A percentile compares a stretch with the other conserved stretches of the same genome.
These are phyloP conservation scores for Sterrhoptilus dennistouni DNA, from an alignment of 2,113 vertebrate genomes.

Conservation along the genomic window DNA sequence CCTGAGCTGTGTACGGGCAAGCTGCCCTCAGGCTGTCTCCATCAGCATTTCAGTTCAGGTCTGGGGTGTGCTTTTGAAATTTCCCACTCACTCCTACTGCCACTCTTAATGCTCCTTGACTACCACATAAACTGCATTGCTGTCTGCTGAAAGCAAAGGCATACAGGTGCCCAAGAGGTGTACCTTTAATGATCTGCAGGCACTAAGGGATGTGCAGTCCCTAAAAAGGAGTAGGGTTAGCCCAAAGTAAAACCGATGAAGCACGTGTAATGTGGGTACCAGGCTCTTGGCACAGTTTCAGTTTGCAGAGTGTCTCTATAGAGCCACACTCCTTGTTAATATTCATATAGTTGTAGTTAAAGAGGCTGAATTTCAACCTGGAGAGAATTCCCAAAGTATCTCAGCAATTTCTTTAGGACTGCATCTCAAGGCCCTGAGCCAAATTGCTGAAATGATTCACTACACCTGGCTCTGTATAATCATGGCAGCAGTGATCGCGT, in stretches of 20 bases:
- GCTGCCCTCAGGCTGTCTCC: not conserved
- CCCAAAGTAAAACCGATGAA: fast-evolving
- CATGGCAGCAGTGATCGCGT: not conserved
- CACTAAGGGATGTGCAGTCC: not conserved
- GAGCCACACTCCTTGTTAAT: not conserved
- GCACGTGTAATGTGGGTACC: not conserved
- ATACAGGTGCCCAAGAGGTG: not conserved
- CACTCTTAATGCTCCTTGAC: not conserved
- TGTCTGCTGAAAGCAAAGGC: not conserved
- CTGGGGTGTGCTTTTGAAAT: not conserved
- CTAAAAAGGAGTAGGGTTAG: not conserved
- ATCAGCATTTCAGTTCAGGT: not conserved
- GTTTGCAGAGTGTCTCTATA: not conserved
- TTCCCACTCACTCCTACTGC: not conserved
- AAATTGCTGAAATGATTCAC: not conserved
- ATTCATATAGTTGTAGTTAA: not conserved
- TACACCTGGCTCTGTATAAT: not conserved
- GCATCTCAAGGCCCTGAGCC: not conserved
- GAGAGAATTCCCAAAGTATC: not conserved
- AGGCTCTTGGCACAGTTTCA: not conserved
- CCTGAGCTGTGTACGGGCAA: not conserved
- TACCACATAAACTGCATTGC: not conserved
- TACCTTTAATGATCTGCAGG: not conserved
- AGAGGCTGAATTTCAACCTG: not conserved
- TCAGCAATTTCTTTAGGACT: constrained; percentile 6